Conservation (phyloP, 2,797 vertebrate species). For the Lateolabrax maculatus region DNA sequence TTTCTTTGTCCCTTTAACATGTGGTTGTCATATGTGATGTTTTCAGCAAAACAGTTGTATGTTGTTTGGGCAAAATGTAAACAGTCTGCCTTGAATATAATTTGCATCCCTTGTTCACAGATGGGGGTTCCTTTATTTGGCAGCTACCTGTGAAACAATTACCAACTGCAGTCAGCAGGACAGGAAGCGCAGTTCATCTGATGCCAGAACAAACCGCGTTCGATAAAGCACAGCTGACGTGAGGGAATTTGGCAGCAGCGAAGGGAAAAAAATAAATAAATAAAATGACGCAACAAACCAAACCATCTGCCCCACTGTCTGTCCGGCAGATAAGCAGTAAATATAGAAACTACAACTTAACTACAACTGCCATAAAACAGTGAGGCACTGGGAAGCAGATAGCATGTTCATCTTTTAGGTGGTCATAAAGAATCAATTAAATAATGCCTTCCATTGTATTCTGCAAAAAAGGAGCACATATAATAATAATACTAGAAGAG, state of each 20-base stretch:
- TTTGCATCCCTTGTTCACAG: conserved; percentile 39
- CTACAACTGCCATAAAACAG: conserved; percentile 23
- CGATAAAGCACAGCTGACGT: conserved; percentile 56
- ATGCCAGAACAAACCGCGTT: conserved; percentile 55
- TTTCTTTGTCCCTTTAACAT: background rate
- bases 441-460: background rate
- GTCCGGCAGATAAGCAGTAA: conserved; percentile 36
- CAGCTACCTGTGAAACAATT: conserved; percentile 64
- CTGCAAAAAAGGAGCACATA: background rate
- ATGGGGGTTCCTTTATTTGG: conserved; percentile 61
- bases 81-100: conserved; percentile 7
- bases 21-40: background rate
- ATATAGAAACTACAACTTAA: conserved; percentile 39
- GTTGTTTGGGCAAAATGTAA: background rate
- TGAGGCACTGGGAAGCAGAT: background rate
- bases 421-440: background rate
- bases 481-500: background rate
- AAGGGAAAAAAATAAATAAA: conserved; percentile 1
- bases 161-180: conserved; percentile 43
- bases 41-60: background rate
- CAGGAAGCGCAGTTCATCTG: conserved; percentile 62
- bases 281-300: conserved; percentile 61
- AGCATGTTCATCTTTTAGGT: background rate
- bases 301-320: conserved; percentile 71
- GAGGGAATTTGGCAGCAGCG: conserved; percentile 42